A percentile compares a stretch with the other conserved stretches of the same genome.
Evolutionary conservation across 2,797 vertebrate species (phyloP).

Genomic region (Phrynocephalus vlangalii): DNA sequence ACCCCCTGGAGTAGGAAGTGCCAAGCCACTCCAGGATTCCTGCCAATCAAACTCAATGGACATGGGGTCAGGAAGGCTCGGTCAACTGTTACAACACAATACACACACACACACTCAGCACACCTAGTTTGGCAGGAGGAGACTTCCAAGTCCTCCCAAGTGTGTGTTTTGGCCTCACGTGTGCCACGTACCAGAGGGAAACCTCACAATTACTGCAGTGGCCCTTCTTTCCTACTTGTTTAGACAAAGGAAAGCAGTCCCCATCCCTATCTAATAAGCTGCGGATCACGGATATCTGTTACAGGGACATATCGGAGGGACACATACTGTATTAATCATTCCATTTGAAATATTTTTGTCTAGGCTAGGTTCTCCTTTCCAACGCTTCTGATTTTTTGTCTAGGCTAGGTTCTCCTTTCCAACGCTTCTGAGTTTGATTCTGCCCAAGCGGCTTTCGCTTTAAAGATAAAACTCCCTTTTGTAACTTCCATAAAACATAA

Average conservation of each 20-base stretch:
- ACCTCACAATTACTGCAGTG: neutral
- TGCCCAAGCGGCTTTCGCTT: neutral
- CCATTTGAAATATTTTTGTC: neutral
- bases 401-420: neutral
- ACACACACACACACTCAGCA: no score
- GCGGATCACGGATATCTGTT: neutral
- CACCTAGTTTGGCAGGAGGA: no score
- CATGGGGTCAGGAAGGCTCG: no score
- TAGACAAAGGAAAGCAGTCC: neutral
- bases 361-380: neutral
- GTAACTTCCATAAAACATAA: neutral
- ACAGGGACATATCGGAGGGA: neutral
- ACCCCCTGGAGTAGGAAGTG: no score
- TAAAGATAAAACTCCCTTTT: neutral
- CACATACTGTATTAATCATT: neutral
- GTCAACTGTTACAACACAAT: no score
- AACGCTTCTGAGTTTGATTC: neutral
- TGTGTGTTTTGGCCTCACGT: neutral
- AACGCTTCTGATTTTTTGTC: neutral
- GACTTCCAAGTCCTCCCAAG: neutral
- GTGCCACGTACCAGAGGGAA: neutral
- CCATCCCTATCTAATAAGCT: neutral
- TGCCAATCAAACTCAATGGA: no score
- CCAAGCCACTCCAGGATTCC: no score
- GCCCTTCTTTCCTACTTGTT: neutral